Conservation (phyloP, 2,113 vertebrate species). For the Lanius ludovicianus region DNA sequence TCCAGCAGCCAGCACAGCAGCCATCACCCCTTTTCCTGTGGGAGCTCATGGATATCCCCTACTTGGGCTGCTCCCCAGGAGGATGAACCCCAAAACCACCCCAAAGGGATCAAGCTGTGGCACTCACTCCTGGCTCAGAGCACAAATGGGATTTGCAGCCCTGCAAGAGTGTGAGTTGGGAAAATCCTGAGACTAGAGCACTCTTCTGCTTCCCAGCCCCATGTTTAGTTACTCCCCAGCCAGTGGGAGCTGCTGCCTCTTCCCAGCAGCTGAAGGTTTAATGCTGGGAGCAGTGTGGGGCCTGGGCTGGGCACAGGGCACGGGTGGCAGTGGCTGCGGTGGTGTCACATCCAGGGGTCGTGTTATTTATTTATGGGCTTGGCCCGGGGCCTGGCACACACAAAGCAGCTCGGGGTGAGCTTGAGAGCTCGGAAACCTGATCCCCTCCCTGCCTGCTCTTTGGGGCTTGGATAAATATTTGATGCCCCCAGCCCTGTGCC, state of each 20-base stretch:
- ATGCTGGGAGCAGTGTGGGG: not conserved
- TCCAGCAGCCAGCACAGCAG: not conserved
- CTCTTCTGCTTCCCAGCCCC: not conserved
- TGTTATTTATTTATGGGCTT: constrained; percentile 58
- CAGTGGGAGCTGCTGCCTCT: not conserved
- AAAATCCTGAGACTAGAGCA: not conserved
- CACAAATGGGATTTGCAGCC: not conserved
- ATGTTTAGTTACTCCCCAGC: not conserved
- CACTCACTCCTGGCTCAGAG: rapidly evolving
- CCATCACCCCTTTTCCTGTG: not conserved
- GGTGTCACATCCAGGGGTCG: not conserved
- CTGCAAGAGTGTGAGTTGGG: not conserved
- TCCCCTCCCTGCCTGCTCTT: not conserved
- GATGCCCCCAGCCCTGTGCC: constrained; percentile 37
- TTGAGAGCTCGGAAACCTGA: not conserved
- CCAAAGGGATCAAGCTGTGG: rapidly evolving
- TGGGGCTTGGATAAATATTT: constrained; percentile 73
- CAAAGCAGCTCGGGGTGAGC: constrained; percentile 42
- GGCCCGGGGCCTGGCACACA: constrained; percentile 7
- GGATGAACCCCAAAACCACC: not conserved
- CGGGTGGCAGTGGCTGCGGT: not conserved
- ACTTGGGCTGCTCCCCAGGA: not conserved
- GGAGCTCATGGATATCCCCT: not conserved
- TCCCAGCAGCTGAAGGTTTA: not conserved
- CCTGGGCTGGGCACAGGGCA: not conserved